Percentiles rank a stretch among this genome's conserved stretches.
Conservation (phyloP, 2,797 vertebrate species). For the Mus minutoides region DNA sequence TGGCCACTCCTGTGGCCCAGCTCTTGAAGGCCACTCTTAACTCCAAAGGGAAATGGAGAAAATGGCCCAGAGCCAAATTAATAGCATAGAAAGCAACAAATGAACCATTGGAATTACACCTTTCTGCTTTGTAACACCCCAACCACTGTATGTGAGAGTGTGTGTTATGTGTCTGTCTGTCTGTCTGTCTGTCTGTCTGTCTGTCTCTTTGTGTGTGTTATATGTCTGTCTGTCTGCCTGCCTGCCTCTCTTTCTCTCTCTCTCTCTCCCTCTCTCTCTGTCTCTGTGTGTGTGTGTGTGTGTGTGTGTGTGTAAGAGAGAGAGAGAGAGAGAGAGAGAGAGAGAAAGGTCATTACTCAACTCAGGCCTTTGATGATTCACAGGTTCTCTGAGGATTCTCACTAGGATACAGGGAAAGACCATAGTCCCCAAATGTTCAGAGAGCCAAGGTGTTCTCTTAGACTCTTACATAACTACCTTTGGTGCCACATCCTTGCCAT, state of each 20-base stretch:
- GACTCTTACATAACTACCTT: neutral
- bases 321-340: too few relatives aligned
- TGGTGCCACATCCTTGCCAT: fast-evolving
- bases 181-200: too few relatives aligned
- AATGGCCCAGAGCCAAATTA: too few relatives aligned
- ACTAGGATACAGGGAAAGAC: neutral
- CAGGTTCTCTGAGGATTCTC: neutral
- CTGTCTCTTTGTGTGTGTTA: neutral
- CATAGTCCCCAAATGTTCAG: neutral
- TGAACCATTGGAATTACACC: neutral
- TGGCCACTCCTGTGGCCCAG: neutral
- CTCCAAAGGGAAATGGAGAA: neutral
- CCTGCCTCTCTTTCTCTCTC: too few relatives aligned
- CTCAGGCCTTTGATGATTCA: neutral
- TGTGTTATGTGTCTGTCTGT: too few relatives aligned
- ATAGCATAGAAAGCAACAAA: neutral
- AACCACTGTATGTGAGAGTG: neutral
- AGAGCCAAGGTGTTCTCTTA: neutral
- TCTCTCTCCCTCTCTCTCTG: too few relatives aligned
- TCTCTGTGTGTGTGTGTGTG: too few relatives aligned
- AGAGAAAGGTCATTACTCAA: neutral
- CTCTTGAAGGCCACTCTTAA: neutral
- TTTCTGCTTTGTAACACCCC: neutral
- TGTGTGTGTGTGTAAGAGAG: too few relatives aligned
- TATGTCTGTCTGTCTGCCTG: too few relatives aligned